phyloP scores from a whole-genome alignment of 2,888 invertebrate species.

The Meiosimyza decipiens region DNA sequence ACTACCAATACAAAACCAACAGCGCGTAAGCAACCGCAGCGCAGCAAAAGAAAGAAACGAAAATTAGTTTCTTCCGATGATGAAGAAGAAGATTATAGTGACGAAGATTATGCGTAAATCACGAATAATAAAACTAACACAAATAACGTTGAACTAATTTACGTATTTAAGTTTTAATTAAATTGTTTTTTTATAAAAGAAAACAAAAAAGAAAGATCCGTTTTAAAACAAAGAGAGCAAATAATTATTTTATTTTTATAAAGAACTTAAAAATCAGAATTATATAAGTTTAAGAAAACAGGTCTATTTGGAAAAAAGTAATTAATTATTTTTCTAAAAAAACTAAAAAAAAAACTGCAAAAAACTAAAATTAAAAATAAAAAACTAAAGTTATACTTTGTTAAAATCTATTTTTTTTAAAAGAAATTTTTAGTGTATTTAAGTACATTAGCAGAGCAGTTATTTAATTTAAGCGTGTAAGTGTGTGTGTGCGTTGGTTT shows the following conservation, averaged over 20 bases:
- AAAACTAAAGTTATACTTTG: slow-evolving; percentile 22
- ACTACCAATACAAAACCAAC: slow-evolving; percentile 37
- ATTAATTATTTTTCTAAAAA: slow-evolving; percentile 33
- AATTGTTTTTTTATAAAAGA: slow-evolving; percentile 12
- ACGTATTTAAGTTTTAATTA: slow-evolving; percentile 11
- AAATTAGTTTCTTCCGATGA: slow-evolving; percentile 71
- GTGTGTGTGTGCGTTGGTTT: slow-evolving; percentile 29
- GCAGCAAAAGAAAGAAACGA: slow-evolving; percentile 68
- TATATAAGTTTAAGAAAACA: slow-evolving; percentile 30
- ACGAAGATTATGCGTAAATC: slow-evolving; percentile 66
- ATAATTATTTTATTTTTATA: slow-evolving; percentile 11
- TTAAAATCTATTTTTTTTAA: slow-evolving; percentile 30
- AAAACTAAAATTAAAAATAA: slow-evolving; percentile 12
- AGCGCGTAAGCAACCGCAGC: slow-evolving; percentile 52
- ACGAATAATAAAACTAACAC: not conserved
- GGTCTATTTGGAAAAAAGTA: slow-evolving; percentile 18
- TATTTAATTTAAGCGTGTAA: slow-evolving; percentile 23
- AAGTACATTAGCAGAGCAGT: slow-evolving; percentile 9
- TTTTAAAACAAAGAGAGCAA: not conserved
- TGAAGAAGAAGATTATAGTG: slow-evolving; percentile 76
- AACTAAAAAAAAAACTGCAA: slow-evolving; percentile 20
- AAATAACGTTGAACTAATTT: not conserved
- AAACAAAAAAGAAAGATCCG: not conserved
- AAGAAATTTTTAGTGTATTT: slow-evolving; percentile 5
- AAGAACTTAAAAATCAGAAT: slow-evolving; percentile 19